These are phyloP conservation scores for Capra hircus DNA, from an alignment of 2,113 vertebrate genomes.

Conservation along the genomic window DNA sequence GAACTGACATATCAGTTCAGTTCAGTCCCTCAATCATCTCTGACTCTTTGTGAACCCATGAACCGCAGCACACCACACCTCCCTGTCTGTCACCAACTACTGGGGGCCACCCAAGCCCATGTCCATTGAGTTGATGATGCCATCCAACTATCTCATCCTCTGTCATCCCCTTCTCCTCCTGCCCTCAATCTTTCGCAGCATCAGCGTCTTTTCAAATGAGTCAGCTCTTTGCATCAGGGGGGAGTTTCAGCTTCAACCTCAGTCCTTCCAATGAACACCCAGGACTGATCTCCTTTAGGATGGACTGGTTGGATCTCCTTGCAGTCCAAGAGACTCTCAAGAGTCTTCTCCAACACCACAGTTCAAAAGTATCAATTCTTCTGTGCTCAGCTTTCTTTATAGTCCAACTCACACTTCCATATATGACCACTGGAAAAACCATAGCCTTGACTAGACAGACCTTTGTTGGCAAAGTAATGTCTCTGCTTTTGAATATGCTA, in stretches of 20 bases:
- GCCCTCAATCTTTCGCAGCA: not conserved
- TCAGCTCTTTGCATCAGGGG: not conserved
- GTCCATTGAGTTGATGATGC: not conserved
- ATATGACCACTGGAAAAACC: not conserved
- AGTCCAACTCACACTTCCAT: not conserved
- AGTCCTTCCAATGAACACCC: not conserved
- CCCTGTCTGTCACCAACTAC: not conserved
- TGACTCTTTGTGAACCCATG: not conserved
- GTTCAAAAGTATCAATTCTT: not conserved
- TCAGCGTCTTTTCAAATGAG: not conserved
- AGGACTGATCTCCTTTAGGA: not conserved
- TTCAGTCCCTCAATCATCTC: not conserved
- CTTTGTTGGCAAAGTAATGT: not conserved
- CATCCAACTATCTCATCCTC: not conserved
- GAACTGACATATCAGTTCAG: not conserved
- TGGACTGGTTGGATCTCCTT: not conserved
- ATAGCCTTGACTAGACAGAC: not conserved
- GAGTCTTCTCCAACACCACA: not conserved
- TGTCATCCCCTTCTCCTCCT: not conserved
- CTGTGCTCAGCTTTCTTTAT: not conserved
- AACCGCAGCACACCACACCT: not conserved
- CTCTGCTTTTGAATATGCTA: not conserved
- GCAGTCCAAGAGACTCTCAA: not conserved
- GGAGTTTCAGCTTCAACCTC: not conserved
- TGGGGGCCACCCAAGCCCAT: rapidly evolving